Percentiles rank a stretch among this genome's conserved stretches.
Evolutionary conservation across 2,113 vertebrate species (phyloP).

Genomic region (Gopherus flavomarginatus): DNA sequence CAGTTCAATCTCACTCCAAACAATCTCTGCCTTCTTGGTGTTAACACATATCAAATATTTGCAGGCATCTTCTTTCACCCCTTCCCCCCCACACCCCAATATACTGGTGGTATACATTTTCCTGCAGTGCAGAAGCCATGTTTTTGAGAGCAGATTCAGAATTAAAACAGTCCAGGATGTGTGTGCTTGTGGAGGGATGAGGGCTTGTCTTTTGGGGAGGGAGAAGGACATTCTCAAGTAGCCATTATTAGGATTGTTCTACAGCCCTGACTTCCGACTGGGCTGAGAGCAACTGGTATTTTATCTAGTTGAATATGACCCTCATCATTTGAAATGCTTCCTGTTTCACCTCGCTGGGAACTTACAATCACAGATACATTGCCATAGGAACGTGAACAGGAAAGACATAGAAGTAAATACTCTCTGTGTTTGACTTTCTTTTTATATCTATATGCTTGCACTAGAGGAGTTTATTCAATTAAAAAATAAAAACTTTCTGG

Average conservation of each 20-base stretch:
- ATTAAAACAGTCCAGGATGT: neutral
- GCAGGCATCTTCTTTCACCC: neutral
- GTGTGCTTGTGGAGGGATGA: neutral
- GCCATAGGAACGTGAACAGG: conserved; percentile 58
- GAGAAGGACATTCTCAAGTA: neutral
- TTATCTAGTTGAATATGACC: conserved; percentile 28
- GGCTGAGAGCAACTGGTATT: neutral
- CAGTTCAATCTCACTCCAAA: neutral
- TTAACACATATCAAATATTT: neutral
- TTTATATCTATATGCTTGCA: conserved; percentile 53
- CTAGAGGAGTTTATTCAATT: conserved; percentile 13
- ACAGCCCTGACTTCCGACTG: accelerated
- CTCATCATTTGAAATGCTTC: conserved; percentile 43
- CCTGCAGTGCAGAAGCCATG: accelerated
- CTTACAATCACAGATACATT: conserved; percentile 41
- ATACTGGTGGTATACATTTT: neutral
- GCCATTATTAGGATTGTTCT: neutral
- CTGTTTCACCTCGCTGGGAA: conserved; percentile 27
- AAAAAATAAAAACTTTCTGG: conserved; percentile 42
- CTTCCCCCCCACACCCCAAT: neutral
- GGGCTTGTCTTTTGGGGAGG: neutral
- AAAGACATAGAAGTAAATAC: conserved; percentile 58
- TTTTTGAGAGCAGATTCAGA: neutral
- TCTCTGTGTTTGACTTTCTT: conserved; percentile 49
- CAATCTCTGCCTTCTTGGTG: neutral